Evolutionary conservation across 2,113 vertebrate genomes (phyloP), one percentile per base, ranked within the genome.

Genomic region (Pluvianellus socialis): DNA sequence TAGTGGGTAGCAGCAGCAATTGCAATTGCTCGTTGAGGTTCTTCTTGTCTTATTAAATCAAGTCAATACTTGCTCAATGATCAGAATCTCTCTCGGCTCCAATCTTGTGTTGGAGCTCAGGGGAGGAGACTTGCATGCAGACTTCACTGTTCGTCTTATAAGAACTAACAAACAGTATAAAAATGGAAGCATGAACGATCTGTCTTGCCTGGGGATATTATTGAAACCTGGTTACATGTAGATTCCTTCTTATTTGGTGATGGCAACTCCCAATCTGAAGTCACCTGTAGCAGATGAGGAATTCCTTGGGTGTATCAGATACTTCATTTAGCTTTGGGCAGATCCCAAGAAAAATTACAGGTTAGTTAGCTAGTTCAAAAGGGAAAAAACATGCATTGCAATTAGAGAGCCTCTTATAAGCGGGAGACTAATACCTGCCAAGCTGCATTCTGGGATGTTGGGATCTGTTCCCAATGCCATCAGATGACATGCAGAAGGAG

Each of bases 221-320:
- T 4, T 94, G 91, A 85, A 87, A 81, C 76, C 82, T 87, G 76
- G 62, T 35, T 73, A 52, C 24, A 35, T 58, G 87, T 58, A 89
- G 82, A 90, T 84, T 68, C 53, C 35, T 91, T 75, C 79, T 95
- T 79, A 87, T 79, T 70, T 79, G 86, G 58, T 80, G 73, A 88
- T 82, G 94, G 90, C 82, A 93, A 21, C 93, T 97, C 94, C 97
- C 88, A 52, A 8, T 63, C 70, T 96, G 88, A n/a, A 88, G 79
- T 92, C 95, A 97, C 91, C 92, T 96, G 94, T 20, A 67, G 94
- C 95, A 95, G 87, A 42, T 94, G 96, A 96, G 93, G 95, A 95
- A 92, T 95, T 92, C 95, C 88, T 94, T 92, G 94, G 93, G 96
- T 95, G 94, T 95, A 95, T 92, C 93, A 95, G 90, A 65, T 81